Base-by-base conservation (phyloP, 64 coral and sea anemone species). In the Actinia tenebrosa region DNA sequence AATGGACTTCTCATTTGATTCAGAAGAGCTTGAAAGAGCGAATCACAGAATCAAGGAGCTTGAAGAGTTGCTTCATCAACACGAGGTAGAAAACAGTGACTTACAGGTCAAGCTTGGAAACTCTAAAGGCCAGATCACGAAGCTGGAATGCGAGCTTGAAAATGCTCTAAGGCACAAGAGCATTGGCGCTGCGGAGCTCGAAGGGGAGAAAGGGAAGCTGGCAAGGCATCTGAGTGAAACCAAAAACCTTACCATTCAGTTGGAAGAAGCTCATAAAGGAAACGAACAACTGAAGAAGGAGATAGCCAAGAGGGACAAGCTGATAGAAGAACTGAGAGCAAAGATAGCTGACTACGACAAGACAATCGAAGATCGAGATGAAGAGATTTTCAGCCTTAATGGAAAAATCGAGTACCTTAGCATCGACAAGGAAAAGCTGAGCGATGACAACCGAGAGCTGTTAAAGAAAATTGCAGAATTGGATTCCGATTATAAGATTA, bases 81-180 rank as follows among this genome's bases (percentile, higher is more conserved):
- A 77, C 1, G 66, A 78, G 27, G 71, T 78, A 56, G 64, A 56
- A 23, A 72, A 77, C 27, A 55, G 66, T 6, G 52, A 54, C 69
- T 44, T 79, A 45, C 25, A 79, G 17, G 42, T 78, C 3, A 79
- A 78, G 17, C 27, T 72, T 55, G 52, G 46, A 23, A 88, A 44
- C 47, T 56, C n/a, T 56, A 88, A 63, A 77, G 52, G 80, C 10
- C 84, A 92, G 18, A 60, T 87, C 2, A 92, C 30, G 16, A 87
- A 87, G 60, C 80, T 78, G 90, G 60, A 87, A 58, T 69, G 80
- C 10, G 86, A 92, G 78, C 86, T 71, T 53, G 90, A 92, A 56
- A 80, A 87, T 78, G 85, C 86, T n/a, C 64, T 61, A 8, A 64
- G 56, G 11, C 52, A 92, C 45, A 92, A 75, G 47, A 92, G 27